Percentiles rank a stretch among this genome's conserved stretches.
Evolutionary conservation across 2,888 invertebrate species (phyloP).

Genomic region (Drosophila macrospina): DNA sequence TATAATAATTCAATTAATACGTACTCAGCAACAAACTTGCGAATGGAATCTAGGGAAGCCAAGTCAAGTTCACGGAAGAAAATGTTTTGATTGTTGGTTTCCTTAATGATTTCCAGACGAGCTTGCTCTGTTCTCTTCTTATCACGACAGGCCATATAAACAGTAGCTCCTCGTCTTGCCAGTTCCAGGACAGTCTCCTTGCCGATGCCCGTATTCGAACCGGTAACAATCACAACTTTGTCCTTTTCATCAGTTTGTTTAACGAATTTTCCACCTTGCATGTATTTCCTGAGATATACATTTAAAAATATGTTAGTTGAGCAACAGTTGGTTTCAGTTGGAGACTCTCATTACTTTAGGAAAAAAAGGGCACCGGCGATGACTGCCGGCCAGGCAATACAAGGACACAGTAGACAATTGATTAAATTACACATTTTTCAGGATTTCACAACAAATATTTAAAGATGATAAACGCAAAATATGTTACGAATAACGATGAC

Average conservation of each 20-base stretch:
- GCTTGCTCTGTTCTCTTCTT: constrained; percentile 90
- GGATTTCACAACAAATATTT: neutral
- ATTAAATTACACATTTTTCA: constrained; percentile 2
- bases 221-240: constrained; percentile 92
- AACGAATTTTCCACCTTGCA: constrained; percentile 88
- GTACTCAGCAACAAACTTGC: constrained; percentile 86
- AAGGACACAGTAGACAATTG: constrained; percentile 20
- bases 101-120: constrained; percentile 90
- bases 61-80: constrained; percentile 87
- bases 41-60: constrained; percentile 86
- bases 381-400: constrained; percentile 15
- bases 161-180: constrained; percentile 90
- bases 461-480: neutral
- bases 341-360: constrained; percentile 29
- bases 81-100: constrained; percentile 90
- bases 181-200: constrained; percentile 90
- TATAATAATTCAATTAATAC: constrained; percentile 47
- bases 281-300: constrained; percentile 59
- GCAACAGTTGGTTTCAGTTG: constrained; percentile 1
- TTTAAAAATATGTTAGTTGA: neutral
- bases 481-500: constrained; percentile 25
- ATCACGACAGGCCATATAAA: constrained; percentile 95
- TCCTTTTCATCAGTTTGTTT: constrained; percentile 87
- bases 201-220: constrained; percentile 93
- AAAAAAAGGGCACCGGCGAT: constrained; percentile 26